These are phyloP conservation scores for Pantherophis vulpinus DNA, from an alignment of 2,797 vertebrate genomes.

Conservation along the genomic window DNA sequence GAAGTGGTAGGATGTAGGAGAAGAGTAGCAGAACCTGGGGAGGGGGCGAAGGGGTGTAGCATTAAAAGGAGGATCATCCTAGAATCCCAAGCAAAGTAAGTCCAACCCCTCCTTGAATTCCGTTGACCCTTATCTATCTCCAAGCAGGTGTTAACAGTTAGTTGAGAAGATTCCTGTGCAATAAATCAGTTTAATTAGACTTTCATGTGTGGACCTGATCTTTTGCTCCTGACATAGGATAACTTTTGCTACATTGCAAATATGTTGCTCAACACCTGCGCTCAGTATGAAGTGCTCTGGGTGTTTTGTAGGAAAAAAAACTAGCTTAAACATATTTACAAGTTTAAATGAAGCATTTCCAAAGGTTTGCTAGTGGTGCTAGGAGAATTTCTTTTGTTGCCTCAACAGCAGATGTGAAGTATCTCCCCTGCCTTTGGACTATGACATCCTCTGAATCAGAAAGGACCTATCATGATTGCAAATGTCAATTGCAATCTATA, in stretches of 20 bases:
- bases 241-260: not conserved
- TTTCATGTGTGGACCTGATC: not conserved
- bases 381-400: not conserved
- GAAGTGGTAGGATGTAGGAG: not conserved
- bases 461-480: not conserved
- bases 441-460: not conserved
- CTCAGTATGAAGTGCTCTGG: slow-evolving; percentile 5
- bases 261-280: not conserved
- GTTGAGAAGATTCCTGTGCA: not conserved
- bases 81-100: not conserved
- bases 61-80: not conserved
- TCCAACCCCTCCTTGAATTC: not conserved
- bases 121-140: not conserved
- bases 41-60: not conserved
- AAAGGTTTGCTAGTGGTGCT: slow-evolving; percentile 3
- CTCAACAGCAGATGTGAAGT: not conserved
- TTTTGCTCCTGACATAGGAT: not conserved
- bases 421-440: not conserved
- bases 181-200: not conserved
- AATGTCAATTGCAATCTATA: not conserved
- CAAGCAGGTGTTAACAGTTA: not conserved
- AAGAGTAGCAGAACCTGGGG: not conserved
- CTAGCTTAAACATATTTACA: slow-evolving; percentile 30
- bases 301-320: not conserved
- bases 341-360: slow-evolving; percentile 44